Conservation (phyloP, 2,113 vertebrate species). For the Phalacrocorax brasilianus region DNA sequence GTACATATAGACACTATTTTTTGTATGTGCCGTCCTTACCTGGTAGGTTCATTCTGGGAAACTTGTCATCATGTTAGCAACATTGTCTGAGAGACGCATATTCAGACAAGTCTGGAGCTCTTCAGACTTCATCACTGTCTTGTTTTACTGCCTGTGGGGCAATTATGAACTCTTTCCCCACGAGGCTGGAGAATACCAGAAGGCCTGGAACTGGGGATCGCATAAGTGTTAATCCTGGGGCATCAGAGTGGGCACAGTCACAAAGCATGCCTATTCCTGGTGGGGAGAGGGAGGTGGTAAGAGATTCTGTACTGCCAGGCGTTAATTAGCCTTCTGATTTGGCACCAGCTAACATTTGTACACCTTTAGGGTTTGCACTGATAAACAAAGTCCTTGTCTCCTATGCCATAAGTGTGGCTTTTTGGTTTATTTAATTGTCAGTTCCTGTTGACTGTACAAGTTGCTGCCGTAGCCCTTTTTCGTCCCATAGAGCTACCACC, state of each 20-base stretch:
- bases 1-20: neutral
- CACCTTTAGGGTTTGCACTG: neutral
- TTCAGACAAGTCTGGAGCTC: neutral
- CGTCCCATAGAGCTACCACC: neutral
- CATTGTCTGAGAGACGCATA: neutral
- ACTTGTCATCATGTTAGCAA: neutral
- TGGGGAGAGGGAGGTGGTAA: neutral
- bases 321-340: neutral
- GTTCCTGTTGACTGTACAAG: neutral
- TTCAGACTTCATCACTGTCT: neutral
- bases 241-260: neutral
- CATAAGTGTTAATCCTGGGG: neutral
- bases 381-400: neutral
- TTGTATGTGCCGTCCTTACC: neutral
- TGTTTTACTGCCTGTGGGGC: neutral
- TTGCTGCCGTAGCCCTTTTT: neutral
- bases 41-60: neutral
- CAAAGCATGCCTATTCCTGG: neutral
- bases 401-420: neutral
- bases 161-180: neutral
- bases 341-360: neutral
- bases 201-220: neutral
- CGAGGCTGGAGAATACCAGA: neutral
- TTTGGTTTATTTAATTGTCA: neutral
- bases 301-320: neutral